Evolutionary conservation across 2,797 vertebrate genomes (phyloP), one percentile per base, ranked within the genome.

Genomic region (Epinephelus malabaricus): DNA sequence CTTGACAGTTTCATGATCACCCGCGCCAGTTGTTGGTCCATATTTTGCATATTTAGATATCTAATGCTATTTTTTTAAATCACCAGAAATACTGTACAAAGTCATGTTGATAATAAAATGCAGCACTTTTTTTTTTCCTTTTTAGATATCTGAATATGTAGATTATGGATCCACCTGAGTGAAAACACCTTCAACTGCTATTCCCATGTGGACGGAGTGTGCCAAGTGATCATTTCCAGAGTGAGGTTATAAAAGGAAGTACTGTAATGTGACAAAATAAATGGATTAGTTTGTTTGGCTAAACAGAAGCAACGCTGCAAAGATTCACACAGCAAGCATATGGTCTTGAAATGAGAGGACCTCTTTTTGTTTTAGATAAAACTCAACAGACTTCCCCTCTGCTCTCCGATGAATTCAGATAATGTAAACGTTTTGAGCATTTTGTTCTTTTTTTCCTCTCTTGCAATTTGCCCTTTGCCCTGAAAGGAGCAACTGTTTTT

Each of bases 181-280:
- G 81, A 85, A 70, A 83, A 75, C 45, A 19, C 67, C 60, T 84
- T 86, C 64, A 69, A 55, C 72, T 85, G 84, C 79, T 72, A 73
- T 61, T 70, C 72, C 64, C 68, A 54, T 43, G 76, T 86, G 92
- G 90, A 93, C 89, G 88, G 92, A 91, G 72, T 56, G 58, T 61
- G 70, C 58, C 69, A 34, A 15, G 75, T 50, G 62, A 68, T 80
- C 69, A 58, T 71, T 69, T 63, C 70, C 69, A 45, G 63, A 64
- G 63, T 59, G 40, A 65, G 38, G 59, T 18, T 4, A 80, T 38
- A 64, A 75, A 60, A 68, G 53, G 13, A 71, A 66, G 63, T 69
- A 55, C 21, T 38, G 54, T 9, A 40, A 30, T 8, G 51, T 54
- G 34, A 69, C 74, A 18, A 74, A 63, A 61, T 18, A n/a, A 77